Evolutionary conservation across 2,113 vertebrate species (phyloP), one percentile per base, ranked within the genome.

Genomic region (Polypterus bichir): DNA sequence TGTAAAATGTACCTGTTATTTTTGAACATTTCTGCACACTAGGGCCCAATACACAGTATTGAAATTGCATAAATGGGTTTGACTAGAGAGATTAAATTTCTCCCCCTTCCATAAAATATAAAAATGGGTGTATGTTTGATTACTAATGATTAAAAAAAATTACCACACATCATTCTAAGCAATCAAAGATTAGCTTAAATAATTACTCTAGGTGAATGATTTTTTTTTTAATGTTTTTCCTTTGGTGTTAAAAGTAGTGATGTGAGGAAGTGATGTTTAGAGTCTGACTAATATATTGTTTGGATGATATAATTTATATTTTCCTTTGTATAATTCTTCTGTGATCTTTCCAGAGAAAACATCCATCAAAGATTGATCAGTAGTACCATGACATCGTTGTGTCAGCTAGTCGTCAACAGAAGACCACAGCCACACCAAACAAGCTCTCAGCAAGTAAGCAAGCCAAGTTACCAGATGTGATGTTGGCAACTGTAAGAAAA

Each of bases 391-490:
- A 59, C 44, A 59, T 59, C 44, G n/a, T 46, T 59, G 57, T 4
- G 57, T 46, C 57, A 44, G 57, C 57, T 46, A 46, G 44, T 46
- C n/a, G 11, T 46, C 57, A 59, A 1, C 57, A 10, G 47, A 59
- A 59, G 57, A 59, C 57, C 57, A 59, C 57, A 59, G 57, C 57
- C 57, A 59, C 11, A 3, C 44, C 57, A 59, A 45, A 46, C 57
- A 59, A 59, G 57, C 6, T 59, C 57, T 59, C 44, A 59, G n/a
- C 57, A 59, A 59, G 57, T 59, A 59, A 59, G 57, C 57, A 59
- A 44, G 57, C 57, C 57, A 59, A 46, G 57, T 59, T 59, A 44
- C 44, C 44, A 59, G 5, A 59, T 59, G 44, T 6, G 57, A 59
- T 59, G 6, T 59, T 59, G 57, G 57, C 44, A 59, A 46, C 57